phyloP scores from a whole-genome alignment of 2,113 vertebrate species.

The Hemicordylus capensis region DNA sequence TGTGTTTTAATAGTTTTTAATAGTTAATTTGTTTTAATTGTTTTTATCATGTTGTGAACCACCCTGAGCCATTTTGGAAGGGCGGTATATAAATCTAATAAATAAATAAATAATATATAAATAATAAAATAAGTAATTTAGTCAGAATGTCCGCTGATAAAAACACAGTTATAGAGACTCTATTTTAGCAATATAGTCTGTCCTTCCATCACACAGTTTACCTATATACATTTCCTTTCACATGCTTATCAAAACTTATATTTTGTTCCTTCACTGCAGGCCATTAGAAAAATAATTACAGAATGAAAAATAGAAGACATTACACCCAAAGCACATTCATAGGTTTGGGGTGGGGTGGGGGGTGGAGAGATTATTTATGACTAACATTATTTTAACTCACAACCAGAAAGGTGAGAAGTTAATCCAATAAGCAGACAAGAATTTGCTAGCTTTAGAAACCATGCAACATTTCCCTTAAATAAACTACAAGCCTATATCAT shows the following conservation, averaged over 20 bases:
- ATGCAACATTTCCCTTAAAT: not conserved
- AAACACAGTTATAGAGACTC: not conserved
- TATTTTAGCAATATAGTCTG: not conserved
- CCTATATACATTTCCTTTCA: conserved; percentile 25
- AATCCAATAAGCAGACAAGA: conserved; percentile 49
- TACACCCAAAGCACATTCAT: conserved; percentile 28
- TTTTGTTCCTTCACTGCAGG: conserved; percentile 42
- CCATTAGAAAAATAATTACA: conserved; percentile 59
- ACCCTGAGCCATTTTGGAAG: no score
- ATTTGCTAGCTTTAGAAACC: conserved; percentile 33
- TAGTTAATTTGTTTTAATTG: no score
- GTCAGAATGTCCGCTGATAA: no score
- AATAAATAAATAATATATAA: no score
- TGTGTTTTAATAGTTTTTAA: no score
- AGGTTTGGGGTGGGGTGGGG: no score
- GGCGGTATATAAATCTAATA: no score
- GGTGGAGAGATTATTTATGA: conserved; percentile 34
- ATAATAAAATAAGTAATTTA: no score
- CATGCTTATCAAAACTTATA: conserved; percentile 38
- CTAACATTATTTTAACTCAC: conserved; percentile 42
- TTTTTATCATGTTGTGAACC: no score
- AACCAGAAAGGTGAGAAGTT: conserved; percentile 48
- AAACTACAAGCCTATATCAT: conserved; percentile 2
- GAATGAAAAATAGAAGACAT: conserved; percentile 62
- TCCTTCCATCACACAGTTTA: not conserved